phyloP scores from a whole-genome alignment of 1,140 invertebrate species.

The Arctopsyche grandis region DNA sequence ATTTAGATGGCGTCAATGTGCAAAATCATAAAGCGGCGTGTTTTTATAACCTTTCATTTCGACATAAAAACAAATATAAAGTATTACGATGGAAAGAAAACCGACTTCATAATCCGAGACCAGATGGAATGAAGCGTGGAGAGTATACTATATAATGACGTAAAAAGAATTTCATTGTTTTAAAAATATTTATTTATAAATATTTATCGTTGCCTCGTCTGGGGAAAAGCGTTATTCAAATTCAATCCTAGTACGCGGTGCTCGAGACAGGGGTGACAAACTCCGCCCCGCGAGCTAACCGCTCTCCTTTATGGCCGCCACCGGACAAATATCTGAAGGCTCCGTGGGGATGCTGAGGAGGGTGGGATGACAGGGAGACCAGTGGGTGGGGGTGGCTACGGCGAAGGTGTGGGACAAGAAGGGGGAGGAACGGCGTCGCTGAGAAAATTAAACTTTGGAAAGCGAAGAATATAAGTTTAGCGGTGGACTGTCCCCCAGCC shows the following conservation, averaged over 20 bases:
- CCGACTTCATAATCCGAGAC: too few species aligned
- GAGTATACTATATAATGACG: too few species aligned
- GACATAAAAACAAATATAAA: too few species aligned
- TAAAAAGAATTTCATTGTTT: too few species aligned
- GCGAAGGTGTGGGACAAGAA: not conserved
- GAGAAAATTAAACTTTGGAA: slow-evolving; percentile 51
- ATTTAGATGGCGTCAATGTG: too few species aligned
- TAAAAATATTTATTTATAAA: too few species aligned
- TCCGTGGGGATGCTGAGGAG: not conserved
- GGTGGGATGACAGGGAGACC: not conserved
- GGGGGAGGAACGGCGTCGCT: slow-evolving; percentile 19
- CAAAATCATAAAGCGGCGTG: too few species aligned
- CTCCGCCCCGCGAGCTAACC: slow-evolving; percentile 42
- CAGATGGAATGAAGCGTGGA: too few species aligned
- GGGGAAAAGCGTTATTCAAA: slow-evolving; percentile 36
- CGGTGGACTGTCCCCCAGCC: slow-evolving; percentile 31
- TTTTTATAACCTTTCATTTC: too few species aligned
- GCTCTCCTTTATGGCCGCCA: slow-evolving; percentile 44
- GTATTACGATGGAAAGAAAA: too few species aligned
- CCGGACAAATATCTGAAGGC: slow-evolving; percentile 45
- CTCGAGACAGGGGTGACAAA: slow-evolving; percentile 40
- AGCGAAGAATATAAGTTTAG: slow-evolving; percentile 47
- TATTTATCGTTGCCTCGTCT: not conserved
- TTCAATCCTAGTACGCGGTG: slow-evolving; percentile 32
- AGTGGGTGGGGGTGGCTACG: not conserved